Conservation (phyloP, 2,888 invertebrate species). For the Hymenopus coronatus region DNA sequence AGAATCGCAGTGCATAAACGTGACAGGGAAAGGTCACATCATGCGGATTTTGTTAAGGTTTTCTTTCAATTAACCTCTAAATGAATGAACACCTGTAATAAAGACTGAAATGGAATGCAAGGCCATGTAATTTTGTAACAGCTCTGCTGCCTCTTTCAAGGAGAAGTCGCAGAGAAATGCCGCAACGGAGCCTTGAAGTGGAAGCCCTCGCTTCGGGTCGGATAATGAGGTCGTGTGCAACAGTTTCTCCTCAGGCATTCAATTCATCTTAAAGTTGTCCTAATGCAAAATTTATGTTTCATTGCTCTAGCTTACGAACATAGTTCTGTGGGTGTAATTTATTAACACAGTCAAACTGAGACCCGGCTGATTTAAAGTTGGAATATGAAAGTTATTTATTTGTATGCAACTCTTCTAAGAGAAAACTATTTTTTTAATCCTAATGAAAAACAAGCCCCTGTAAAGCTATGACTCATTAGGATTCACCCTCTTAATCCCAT, state of each 20-base stretch:
- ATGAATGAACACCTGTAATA: background rate
- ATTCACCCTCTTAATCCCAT: no score
- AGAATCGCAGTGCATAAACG: background rate
- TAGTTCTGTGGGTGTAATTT: no score
- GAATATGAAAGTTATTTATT: no score
- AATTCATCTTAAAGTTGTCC: background rate
- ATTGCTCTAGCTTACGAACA: no score
- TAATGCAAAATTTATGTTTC: no score
- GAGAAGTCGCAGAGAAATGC: background rate
- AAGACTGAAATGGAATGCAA: background rate
- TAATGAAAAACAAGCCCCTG: no score
- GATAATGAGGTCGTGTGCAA: background rate
- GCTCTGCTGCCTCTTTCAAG: background rate
- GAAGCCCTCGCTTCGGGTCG: background rate
- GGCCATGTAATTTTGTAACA: background rate
- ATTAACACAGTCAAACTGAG: no score
- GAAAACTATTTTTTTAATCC: no score
- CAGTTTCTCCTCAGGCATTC: background rate
- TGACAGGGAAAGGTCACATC: background rate
- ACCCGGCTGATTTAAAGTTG: no score
- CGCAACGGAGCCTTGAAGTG: background rate
- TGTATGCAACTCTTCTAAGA: no score
- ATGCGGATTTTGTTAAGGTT: background rate
- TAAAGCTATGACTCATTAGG: no score
- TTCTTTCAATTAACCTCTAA: background rate